These are phyloP conservation scores for Oncorhynchus gorbuscha DNA, from an alignment of 2,113 vertebrate species.

Conservation along the genomic window DNA sequence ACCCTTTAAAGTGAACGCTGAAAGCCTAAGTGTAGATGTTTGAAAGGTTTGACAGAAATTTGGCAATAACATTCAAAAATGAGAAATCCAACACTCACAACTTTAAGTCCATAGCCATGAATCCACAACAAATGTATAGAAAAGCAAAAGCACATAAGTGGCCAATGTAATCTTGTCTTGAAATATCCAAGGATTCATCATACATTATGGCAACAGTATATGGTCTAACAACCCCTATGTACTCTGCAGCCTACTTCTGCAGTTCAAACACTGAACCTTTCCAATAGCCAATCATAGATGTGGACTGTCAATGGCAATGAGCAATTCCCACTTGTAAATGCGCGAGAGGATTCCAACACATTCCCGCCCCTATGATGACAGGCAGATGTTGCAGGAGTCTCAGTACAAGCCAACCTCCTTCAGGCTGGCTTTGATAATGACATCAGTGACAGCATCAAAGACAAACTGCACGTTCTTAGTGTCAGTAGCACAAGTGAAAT, in stretches of 20 bases:
- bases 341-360: not conserved
- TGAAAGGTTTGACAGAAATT: not conserved
- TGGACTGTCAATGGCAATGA: not conserved
- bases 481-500: constrained; percentile 98
- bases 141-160: not conserved
- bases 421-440: constrained; percentile 98
- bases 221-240: not conserved
- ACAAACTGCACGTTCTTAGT: constrained; percentile 99
- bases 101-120: not conserved
- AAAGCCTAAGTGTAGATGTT: not conserved
- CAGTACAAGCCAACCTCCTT: constrained; percentile 93
- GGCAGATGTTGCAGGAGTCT: constrained; percentile 44
- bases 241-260: too few relatives aligned
- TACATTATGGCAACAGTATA: not conserved
- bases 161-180: not conserved
- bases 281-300: not conserved
- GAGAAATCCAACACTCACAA: not conserved
- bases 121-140: not conserved
- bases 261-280: too few relatives aligned
- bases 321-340: not conserved
- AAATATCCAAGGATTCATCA: not conserved
- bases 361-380: not conserved
- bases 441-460: constrained; percentile 95
- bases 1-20: not conserved
- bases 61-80: not conserved